phyloP scores from a whole-genome alignment of 2,888 invertebrate genomes.

The Drosophila pullipes region DNA sequence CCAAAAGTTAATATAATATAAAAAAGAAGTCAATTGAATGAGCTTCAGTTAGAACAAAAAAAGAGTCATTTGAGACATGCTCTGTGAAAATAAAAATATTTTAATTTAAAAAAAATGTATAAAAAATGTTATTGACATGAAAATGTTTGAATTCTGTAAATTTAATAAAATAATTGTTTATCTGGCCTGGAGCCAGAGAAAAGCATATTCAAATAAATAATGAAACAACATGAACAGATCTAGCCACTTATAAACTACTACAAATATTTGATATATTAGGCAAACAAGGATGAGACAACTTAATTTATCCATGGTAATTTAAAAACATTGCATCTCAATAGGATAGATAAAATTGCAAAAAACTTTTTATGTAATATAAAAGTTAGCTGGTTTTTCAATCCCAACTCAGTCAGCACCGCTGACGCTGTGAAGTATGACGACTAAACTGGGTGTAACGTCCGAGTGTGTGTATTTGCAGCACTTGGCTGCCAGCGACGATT shows the following conservation, averaged over 20 bases:
- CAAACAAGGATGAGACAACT: not conserved
- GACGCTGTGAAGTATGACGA: conserved; percentile 8
- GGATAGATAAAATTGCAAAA: not conserved
- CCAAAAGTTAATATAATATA: not conserved
- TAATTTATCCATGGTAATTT: not conserved
- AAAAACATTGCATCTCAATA: not conserved
- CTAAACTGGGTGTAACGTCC: conserved; percentile 18
- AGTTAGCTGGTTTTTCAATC: not conserved
- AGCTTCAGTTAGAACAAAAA: not conserved
- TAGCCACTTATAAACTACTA: not conserved
- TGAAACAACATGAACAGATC: not conserved
- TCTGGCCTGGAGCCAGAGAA: not conserved
- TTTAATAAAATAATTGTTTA: not conserved
- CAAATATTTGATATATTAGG: not conserved
- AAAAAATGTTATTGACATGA: not conserved
- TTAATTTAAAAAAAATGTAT: not conserved
- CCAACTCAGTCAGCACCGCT: not conserved
- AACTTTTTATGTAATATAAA: not conserved
- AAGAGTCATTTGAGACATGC: not conserved
- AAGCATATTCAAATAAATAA: not conserved
- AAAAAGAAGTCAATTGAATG: not conserved
- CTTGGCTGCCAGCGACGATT: conserved; percentile 17
- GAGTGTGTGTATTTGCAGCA: not conserved
- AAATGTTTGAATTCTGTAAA: not conserved
- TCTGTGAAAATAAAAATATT: not conserved